Percentiles rank a stretch among this genome's conserved stretches.
Conservation (phyloP, 1,140 invertebrate species). For the Platyscapa corneri region DNA sequence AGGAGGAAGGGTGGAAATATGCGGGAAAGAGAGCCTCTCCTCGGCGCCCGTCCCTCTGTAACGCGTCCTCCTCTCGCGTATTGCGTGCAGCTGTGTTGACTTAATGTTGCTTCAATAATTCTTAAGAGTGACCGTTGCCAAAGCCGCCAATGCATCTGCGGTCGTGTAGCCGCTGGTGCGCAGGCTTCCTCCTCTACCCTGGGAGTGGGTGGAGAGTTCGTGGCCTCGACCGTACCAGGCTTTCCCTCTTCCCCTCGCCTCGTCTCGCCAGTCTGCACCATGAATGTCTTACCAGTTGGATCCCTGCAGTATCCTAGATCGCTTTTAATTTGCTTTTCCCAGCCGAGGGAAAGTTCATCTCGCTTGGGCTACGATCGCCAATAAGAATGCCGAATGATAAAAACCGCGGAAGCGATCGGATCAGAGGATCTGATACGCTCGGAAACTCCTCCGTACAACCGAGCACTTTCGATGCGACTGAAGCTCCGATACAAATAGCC, state of each 20-base stretch:
- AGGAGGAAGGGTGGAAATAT: neutral
- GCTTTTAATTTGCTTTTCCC: neutral
- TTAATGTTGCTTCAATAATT: constrained; percentile 63
- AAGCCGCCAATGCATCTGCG: constrained; percentile 54
- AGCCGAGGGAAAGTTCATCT: neutral
- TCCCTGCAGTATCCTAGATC: neutral
- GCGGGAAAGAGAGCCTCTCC: neutral
- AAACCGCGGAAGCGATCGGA: no score
- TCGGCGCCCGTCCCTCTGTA: no score
- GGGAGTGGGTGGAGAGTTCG: neutral
- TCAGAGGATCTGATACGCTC: no score
- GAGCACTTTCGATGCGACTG: no score
- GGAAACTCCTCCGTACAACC: no score
- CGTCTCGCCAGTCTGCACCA: neutral
- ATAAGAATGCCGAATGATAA: no score
- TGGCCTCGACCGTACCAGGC: constrained; percentile 3
- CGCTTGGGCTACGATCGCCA: neutral
- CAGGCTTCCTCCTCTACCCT: constrained; percentile 6
- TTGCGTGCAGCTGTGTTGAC: constrained; percentile 50
- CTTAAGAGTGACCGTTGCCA: constrained; percentile 52
- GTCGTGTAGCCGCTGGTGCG: constrained; percentile 10
- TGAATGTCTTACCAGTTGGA: neutral
- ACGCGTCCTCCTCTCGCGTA: no score
- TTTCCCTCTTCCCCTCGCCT: neutral
- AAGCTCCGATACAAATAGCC: no score